Evolutionary conservation across 2,888 invertebrate species (phyloP), one percentile per base, ranked within the genome.

Genomic region (Yponomeuta cagnagella): DNA sequence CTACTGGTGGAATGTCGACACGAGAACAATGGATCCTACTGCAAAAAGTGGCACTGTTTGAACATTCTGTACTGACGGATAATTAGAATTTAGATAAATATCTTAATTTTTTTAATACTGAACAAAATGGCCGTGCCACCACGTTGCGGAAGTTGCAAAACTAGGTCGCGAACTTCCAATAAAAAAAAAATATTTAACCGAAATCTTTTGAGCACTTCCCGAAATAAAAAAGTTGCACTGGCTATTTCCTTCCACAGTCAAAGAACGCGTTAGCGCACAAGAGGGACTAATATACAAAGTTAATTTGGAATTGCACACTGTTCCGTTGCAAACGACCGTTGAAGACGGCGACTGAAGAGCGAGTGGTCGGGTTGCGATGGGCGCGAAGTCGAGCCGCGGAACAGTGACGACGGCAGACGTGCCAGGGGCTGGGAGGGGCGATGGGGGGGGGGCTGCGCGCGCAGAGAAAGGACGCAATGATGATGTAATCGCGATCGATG

Each of bases 401-500:
- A 80, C 79, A 78, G 83, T 74, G 82, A 82, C 76, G 77, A 73
- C 77, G 75, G 75, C 74, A 71, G 74, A 71, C 65, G 73, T 72
- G 73, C 73, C 71, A 63, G 72, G 74, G 74, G 70, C 73, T 72
- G 66, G 66, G 68, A 43, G 71, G 72, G 71, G 72, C 74, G 76
- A 77, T 79, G 79, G 76, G 79, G 79, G 82, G 82, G 79, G 82
- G 75, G 78, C 81, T 86, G 91, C 90, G 91, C 90, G 88, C 91
- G 89, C 90, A 90, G 88, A 88, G 89, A 90, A 90, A 89, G 90
- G 89, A 87, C 88, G 87, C 86, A 81, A 87, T 85, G 86, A 82
- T 91, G 91, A 92, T 90, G 91, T 90, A 92, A 92, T 88, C 86
- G 83, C 91, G 90, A 91, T 92, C 92, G 90, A 92, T 92, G 90